Base-by-base conservation (phyloP, 2,113 vertebrate genomes). In the Pedetes capensis region DNA sequence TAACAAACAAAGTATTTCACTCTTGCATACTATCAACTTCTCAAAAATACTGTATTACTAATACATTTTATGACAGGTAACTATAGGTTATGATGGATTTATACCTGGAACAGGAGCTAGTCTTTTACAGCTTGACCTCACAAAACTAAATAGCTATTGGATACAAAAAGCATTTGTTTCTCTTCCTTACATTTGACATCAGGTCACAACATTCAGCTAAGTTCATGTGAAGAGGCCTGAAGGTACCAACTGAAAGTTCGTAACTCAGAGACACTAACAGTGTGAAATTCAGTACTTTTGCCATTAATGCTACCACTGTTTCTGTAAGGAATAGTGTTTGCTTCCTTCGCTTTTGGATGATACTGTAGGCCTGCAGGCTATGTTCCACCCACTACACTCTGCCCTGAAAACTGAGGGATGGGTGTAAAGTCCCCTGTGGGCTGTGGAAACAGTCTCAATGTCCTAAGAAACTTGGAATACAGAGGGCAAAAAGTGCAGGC, bases 401-500 rank as follows among this genome's bases (percentile, higher is more conserved):
- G n/a, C n/a, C n/a, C n/a, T n/a, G n/a, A n/a, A n/a, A n/a, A 11
- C 55, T 12, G 27, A 51, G 59, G 39, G 64, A 86, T 8, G 55
- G 66, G 42, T 27, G 37, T 4, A 10, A 51, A 22, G 23, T 74
- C 34, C 92, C 85, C 47, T 59, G 64, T 18, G 49, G 32, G n/a
- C 66, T 16, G 4, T 44, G 78, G 49, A 87, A 89, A 85, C 57
- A 29, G 63, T 74, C 59, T 44, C 44, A 16, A 53, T 72, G 92
- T 11, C 83, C 68, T 42, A 96, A 95, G 85, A 80, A 71, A 2
- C 29, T 95, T 27, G 1, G 74, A 96, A 76, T 71, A 3, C 32
- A 2, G 25, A 85, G 55, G 49, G 79, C 27, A 85, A 49, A 96
- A 66, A 96, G 3, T 42, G 85, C 94, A 7, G 59, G 11, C 37